Conservation (phyloP, 2,888 invertebrate genomes). For the Philopedon plagiatum region DNA sequence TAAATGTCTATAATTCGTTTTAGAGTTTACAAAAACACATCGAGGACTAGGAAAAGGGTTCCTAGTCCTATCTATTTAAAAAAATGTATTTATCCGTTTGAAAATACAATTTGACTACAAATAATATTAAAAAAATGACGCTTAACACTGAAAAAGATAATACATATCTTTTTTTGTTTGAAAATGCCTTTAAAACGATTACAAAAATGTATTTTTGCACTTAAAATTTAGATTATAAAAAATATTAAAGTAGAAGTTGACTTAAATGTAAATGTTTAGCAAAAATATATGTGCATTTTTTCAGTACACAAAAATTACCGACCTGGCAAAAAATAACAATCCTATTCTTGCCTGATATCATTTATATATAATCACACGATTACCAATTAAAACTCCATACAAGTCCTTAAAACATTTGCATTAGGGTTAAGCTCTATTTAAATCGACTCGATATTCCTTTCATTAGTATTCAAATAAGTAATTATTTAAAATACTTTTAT, state of each 20-base stretch:
- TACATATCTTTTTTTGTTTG: constrained; percentile 6
- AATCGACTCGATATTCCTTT: background rate
- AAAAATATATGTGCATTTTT: too few relatives aligned
- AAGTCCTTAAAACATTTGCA: constrained; percentile 9
- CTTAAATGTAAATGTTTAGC: background rate
- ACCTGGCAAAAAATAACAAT: too few relatives aligned
- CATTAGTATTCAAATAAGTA: constrained; percentile 2
- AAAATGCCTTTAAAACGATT: background rate
- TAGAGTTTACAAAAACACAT: too few relatives aligned
- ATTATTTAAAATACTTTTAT: background rate
- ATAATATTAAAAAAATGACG: constrained; percentile 1
- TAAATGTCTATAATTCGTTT: too few relatives aligned
- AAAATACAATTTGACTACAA: background rate
- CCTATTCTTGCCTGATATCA: too few relatives aligned
- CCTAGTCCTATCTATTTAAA: too few relatives aligned
- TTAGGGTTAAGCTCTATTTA: background rate
- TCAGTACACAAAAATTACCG: too few relatives aligned
- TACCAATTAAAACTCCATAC: too few relatives aligned
- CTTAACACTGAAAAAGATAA: constrained; percentile 1
- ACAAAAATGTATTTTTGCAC: constrained; percentile 16
- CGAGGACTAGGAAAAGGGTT: too few relatives aligned
- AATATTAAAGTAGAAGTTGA: background rate
- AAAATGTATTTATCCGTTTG: background rate
- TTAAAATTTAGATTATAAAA: background rate
- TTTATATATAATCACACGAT: too few relatives aligned